Conservation (phyloP, 1,140 invertebrate genomes). For the Bombus polaris region DNA sequence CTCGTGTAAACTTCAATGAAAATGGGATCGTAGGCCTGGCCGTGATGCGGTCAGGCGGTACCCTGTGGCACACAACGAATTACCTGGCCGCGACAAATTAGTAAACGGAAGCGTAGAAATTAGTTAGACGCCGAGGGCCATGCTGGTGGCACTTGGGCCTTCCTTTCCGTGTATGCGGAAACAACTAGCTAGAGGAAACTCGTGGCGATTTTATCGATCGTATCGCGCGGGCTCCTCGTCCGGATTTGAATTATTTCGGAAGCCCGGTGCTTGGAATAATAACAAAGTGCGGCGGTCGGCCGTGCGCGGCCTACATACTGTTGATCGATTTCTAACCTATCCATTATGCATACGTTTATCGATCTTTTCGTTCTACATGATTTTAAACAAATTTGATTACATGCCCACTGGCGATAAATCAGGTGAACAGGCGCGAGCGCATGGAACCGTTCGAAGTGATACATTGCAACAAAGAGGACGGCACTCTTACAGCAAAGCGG, state of each 20-base stretch:
- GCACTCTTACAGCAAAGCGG: conserved; percentile 16
- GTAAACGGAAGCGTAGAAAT: conserved; percentile 61
- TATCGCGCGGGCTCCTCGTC: background rate
- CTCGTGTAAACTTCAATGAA: conserved; percentile 68
- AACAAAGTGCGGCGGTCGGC: conserved; percentile 19
- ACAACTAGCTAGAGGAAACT: background rate
- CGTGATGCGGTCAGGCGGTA: background rate
- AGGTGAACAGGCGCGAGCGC: background rate
- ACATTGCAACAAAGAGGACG: conserved; percentile 7
- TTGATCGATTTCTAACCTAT: conserved; percentile 28
- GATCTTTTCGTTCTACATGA: conserved; percentile 37
- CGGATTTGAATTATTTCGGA: conserved; percentile 42
- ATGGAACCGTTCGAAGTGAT: conserved; percentile 15
- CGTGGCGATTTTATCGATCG: conserved; percentile 48
- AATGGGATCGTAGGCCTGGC: conserved; percentile 55
- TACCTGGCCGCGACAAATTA: conserved; percentile 56
- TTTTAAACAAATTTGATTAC: conserved; percentile 52
- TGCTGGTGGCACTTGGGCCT: background rate
- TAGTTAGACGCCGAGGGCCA: conserved; percentile 38
- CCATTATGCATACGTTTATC: conserved; percentile 40
- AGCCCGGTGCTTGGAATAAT: conserved; percentile 34
- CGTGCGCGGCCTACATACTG: background rate
- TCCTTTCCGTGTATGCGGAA: conserved; percentile 17
- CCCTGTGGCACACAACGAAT: conserved; percentile 36
- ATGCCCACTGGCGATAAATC: conserved; percentile 22